Percentiles rank a stretch among this genome's conserved stretches.
Conservation (phyloP, 2,113 vertebrate species). For the Motacilla tschutschensis region DNA sequence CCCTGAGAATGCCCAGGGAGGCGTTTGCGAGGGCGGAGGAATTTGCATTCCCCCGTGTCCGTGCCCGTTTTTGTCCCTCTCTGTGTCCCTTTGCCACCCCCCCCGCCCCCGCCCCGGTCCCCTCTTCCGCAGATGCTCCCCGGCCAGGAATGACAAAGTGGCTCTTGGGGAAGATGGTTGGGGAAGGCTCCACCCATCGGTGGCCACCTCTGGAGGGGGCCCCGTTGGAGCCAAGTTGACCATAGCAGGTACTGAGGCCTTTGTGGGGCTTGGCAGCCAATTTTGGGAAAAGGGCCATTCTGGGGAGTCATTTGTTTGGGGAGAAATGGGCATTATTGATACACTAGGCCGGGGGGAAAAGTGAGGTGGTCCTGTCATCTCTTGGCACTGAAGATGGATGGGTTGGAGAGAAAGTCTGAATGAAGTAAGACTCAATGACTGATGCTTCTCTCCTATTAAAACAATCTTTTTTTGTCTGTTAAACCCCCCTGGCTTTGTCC, state of each 20-base stretch:
- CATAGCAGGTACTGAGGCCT: constrained; percentile 6
- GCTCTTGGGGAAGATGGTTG: constrained; percentile 38
- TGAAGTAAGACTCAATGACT: constrained; percentile 94
- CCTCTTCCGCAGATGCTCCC: constrained; percentile 11
- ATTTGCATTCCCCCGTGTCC: constrained; percentile 40
- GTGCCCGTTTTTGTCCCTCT: background rate
- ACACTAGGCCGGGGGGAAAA: constrained; percentile 14
- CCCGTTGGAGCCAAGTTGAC: background rate
- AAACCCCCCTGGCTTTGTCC: constrained; percentile 92
- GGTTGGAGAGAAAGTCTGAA: constrained; percentile 90
- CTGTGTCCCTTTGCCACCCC: background rate
- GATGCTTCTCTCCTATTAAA: constrained; percentile 91
- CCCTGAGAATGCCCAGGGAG: constrained; percentile 37
- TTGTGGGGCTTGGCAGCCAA: constrained; percentile 36
- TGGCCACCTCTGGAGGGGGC: constrained; percentile 32
- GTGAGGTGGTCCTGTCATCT: constrained; percentile 82
- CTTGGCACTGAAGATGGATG: constrained; percentile 93
- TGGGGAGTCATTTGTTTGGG: constrained; percentile 55
- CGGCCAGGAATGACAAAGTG: constrained; percentile 49
- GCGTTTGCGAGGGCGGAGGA: constrained; percentile 34
- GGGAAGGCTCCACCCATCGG: constrained; percentile 34
- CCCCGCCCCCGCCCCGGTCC: background rate
- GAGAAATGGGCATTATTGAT: constrained; percentile 61
- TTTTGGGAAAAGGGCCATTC: constrained; percentile 42
- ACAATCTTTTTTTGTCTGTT: constrained; percentile 82